A percentile compares a stretch with the other conserved stretches of the same genome.
Evolutionary conservation across 2,797 vertebrate genomes (phyloP).

Genomic region (Pseudochaenichthys georgianus): DNA sequence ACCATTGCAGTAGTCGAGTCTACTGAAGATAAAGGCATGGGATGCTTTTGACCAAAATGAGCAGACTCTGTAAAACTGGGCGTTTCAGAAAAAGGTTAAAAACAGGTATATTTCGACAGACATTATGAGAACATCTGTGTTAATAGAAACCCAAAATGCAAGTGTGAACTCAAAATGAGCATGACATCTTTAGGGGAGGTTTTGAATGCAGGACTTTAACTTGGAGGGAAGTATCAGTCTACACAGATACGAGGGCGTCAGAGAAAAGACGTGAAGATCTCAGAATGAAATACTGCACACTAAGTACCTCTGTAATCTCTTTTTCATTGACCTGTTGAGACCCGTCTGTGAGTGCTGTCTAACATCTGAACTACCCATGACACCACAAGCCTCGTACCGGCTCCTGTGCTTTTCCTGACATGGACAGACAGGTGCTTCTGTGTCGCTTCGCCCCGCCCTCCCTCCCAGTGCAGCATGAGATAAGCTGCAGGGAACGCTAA

Average conservation of each 20-base stretch:
- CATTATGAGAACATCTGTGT: no score
- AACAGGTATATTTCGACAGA: no score
- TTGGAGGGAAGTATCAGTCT: background rate
- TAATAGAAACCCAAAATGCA: no score
- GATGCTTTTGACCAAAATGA: no score
- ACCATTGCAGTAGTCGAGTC: no score
- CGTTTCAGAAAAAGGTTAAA: no score
- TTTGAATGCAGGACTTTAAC: no score
- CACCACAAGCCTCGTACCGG: slow-evolving; percentile 46
- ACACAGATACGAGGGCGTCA: background rate
- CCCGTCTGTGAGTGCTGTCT: slow-evolving; percentile 31
- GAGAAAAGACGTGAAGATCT: slow-evolving; percentile 35
- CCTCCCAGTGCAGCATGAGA: slow-evolving; percentile 44
- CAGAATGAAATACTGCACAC: slow-evolving; percentile 32
- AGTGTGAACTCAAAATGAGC: no score
- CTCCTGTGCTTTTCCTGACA: slow-evolving; percentile 36
- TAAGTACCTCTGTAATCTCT: slow-evolving; percentile 53
- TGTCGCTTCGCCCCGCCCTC: slow-evolving; percentile 42
- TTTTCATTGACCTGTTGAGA: slow-evolving; percentile 53
- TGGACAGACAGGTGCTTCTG: slow-evolving; percentile 49
- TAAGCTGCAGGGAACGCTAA: slow-evolving; percentile 62
- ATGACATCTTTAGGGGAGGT: no score
- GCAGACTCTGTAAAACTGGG: no score
- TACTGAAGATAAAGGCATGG: no score
- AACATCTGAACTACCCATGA: slow-evolving; percentile 57